Percentiles rank a stretch among this genome's conserved stretches.
These are phyloP conservation scores for Fregetta grallaria DNA, from an alignment of 2,113 vertebrate species.

Conservation along the genomic window DNA sequence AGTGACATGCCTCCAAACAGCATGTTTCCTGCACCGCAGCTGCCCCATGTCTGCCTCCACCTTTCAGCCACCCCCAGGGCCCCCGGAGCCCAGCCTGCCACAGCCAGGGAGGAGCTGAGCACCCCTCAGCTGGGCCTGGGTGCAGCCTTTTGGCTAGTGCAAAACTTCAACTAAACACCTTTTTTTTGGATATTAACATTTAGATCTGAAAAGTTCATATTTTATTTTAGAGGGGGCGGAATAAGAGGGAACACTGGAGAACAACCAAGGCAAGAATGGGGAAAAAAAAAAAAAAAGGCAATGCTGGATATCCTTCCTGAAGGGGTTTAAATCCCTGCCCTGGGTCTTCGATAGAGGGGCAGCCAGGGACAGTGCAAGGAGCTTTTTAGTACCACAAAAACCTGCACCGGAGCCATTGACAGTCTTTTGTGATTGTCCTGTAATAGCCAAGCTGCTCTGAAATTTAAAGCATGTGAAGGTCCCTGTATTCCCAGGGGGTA, in stretches of 20 bases:
- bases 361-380: background rate
- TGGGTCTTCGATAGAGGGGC: no score
- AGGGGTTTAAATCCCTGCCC: background rate
- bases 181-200: background rate
- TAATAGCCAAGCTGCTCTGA: background rate
- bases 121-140: background rate
- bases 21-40: background rate
- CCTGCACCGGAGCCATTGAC: background rate
- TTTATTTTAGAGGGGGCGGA: background rate
- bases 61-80: background rate
- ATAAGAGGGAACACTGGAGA: background rate
- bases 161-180: background rate
- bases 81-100: background rate
- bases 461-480: accelerated
- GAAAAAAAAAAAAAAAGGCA: background rate
- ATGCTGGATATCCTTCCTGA: background rate
- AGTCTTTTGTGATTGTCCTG: background rate
- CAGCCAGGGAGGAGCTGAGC: background rate
- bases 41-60: background rate
- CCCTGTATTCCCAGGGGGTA: background rate
- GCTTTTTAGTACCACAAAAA: background rate
- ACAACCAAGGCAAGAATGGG: background rate
- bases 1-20: background rate
- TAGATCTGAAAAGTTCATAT: background rate
- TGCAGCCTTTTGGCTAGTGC: background rate